These are phyloP conservation scores for Bubo bubo DNA, from an alignment of 2,113 vertebrate genomes.

Conservation along the genomic window DNA sequence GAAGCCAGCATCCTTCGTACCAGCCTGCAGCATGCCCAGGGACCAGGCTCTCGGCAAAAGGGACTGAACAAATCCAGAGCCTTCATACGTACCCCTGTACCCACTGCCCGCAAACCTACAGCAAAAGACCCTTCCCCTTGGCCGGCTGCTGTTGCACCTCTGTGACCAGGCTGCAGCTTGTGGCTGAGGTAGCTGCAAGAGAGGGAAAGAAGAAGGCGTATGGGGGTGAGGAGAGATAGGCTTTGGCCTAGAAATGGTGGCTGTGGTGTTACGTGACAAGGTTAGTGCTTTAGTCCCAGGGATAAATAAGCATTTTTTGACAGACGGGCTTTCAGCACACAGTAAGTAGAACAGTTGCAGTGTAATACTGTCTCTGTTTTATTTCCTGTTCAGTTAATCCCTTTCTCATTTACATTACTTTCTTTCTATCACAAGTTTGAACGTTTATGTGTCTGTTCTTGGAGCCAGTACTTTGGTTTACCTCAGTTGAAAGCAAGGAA, in stretches of 20 bases:
- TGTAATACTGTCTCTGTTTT: not conserved
- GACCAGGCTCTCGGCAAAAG: not conserved
- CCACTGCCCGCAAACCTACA: not conserved
- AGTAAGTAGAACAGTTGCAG: not conserved
- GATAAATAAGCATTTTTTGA: not conserved
- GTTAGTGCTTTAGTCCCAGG: not conserved
- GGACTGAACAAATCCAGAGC: not conserved
- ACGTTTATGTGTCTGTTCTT: not conserved
- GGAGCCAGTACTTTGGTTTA: not conserved
- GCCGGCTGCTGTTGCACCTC: rapidly evolving
- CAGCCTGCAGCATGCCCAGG: not conserved
- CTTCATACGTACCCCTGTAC: no score
- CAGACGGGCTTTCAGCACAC: not conserved
- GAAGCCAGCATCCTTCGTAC: not conserved
- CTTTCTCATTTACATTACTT: not conserved
- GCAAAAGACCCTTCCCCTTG: not conserved
- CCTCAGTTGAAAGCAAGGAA: not conserved
- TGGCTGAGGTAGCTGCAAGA: not conserved
- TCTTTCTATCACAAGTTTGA: not conserved
- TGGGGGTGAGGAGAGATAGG: not conserved
- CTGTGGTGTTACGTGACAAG: not conserved
- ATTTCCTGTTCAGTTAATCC: not conserved
- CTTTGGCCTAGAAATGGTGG: not conserved
- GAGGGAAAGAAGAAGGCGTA: not conserved
- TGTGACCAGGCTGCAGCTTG: not conserved